Evolutionary conservation across 2,113 vertebrate species (phyloP), one percentile per base, ranked within the genome.

Genomic region (Peucedramus taeniatus): DNA sequence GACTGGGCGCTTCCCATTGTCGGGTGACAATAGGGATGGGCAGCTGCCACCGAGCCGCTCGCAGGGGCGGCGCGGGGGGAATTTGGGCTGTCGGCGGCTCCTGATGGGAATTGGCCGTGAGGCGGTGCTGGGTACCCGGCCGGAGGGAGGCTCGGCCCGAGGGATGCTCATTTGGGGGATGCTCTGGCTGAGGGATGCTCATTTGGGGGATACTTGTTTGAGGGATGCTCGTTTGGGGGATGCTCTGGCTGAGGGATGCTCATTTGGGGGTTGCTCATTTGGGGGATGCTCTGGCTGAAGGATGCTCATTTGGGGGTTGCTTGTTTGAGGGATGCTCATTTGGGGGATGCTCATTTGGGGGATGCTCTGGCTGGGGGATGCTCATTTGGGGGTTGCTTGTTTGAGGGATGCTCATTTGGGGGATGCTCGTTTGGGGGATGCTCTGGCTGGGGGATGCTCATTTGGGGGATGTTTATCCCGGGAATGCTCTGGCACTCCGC

Each of bases 1-100:
- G 79, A 90, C 93, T 18, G 13, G 91, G 71, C 30, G 24, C 80
- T 87, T 74, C 80, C 65, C 80, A 77, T 74, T 77, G 90, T 65
- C 37, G 45, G 66, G 86, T 3, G 61, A 90, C 90, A 92, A 77
- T 56, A 4, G 71, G 0, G 17, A 21, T 0, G 70, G 61, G 85
- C 85, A 47, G 87, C 64, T 13, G 22, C 68, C 86, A 39, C 86
- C 37, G 74, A 72, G 72, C 26, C 10, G 11, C 70, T 3, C 13
- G 15, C 54, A 1, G 33, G 45, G 13, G 16, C 6, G 22, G 37
- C 6, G 6, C 4, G 16, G 33, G 47, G 33, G 59, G 31, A 40
- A 49, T 42, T 45, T 3, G 75, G 61, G 66, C 11, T 15, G 3
- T 24, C 3, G 2, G 15, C 10, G 10, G 61, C n/a, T 92, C 28